A percentile compares a stretch with the other conserved stretches of the same genome.
phyloP scores from a whole-genome alignment of 2,797 vertebrate species.

The Trematomus bernacchii region DNA sequence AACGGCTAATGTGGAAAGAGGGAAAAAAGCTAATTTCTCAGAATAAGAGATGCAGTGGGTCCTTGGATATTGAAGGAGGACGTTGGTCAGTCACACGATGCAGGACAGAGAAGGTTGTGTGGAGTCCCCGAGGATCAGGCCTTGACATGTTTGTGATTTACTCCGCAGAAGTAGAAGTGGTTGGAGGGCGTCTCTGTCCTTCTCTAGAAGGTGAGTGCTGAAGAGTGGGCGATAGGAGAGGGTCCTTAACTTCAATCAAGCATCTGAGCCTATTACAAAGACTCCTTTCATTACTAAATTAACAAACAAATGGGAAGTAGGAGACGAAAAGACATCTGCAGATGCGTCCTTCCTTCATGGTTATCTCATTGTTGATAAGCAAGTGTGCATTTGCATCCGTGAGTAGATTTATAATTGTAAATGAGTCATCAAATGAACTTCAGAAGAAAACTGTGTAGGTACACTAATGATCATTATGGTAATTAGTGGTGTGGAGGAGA shows the following conservation, averaged over 20 bases:
- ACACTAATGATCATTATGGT: constrained; percentile 33
- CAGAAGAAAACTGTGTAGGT: constrained; percentile 36
- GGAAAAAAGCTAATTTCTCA: constrained; percentile 51
- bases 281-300: constrained; percentile 38
- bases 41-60: constrained; percentile 69
- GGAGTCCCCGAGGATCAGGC: constrained; percentile 68
- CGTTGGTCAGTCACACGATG: constrained; percentile 60
- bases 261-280: constrained; percentile 32
- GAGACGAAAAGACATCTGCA: constrained; percentile 34
- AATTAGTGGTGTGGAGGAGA: constrained; percentile 13
- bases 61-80: constrained; percentile 72
- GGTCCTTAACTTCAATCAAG: constrained; percentile 54
- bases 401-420: constrained; percentile 33
- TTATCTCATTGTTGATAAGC: constrained; percentile 21
- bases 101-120: constrained; percentile 72
- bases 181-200: constrained; percentile 77
- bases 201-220: constrained; percentile 69
- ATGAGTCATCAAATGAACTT: constrained; percentile 34
- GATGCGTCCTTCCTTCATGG: constrained; percentile 26
- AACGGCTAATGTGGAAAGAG: constrained; percentile 31
- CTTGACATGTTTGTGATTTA: constrained; percentile 83
- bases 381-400: constrained; percentile 18
- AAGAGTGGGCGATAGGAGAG: constrained; percentile 32
- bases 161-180: constrained; percentile 72
- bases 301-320: constrained; percentile 24